Evolutionary conservation across 2,797 vertebrate genomes (phyloP), one percentile per base, ranked within the genome.

Genomic region (Myoxocephalus aenaeus): DNA sequence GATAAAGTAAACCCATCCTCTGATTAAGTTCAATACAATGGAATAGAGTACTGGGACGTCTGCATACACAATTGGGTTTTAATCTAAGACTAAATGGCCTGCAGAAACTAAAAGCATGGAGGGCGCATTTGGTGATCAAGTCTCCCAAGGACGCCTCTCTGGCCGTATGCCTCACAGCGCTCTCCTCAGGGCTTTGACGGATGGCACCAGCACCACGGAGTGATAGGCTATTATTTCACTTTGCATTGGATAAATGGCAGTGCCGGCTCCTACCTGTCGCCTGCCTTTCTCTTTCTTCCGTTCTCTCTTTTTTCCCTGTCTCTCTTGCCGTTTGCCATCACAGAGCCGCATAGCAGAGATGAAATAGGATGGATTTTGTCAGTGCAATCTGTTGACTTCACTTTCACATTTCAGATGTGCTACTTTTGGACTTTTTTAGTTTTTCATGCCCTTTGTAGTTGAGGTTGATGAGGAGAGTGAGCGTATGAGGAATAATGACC

Each of bases 221-320:
- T 95, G 95, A 96, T 93, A 91, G 95, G 93, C 94, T 93, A 96
- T 96, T 95, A 96, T 95, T 95, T 95, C 89, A 94, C 94, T 94
- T 94, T 95, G 94, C 94, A 94, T 95, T 90, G 93, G 91, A 94
- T 93, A 94, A 95, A 95, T 95, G 93, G 90, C 86, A 75, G 86
- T 46, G 86, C 77, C 17, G 85, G 84, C 79, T 85, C 71, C 81
- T 79, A 91, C 91, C 89, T 92, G 93, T 92, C 88, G 81, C 81
- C 84, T 79, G 81, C 77, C 75, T 80, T 79, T 87, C 77, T 71
- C 67, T 73, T 83, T 66, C 72, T 82, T 81, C 73, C 48, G 2
- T 73, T 83, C 74, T 62, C 34, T 79, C 40, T 74, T 70, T 73
- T 75, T 57, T 8, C 17, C 22, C 40, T 36, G 36, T 56, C 0